Evolutionary conservation across 2,888 invertebrate species (phyloP).

Genomic region (Hesperia comma): DNA sequence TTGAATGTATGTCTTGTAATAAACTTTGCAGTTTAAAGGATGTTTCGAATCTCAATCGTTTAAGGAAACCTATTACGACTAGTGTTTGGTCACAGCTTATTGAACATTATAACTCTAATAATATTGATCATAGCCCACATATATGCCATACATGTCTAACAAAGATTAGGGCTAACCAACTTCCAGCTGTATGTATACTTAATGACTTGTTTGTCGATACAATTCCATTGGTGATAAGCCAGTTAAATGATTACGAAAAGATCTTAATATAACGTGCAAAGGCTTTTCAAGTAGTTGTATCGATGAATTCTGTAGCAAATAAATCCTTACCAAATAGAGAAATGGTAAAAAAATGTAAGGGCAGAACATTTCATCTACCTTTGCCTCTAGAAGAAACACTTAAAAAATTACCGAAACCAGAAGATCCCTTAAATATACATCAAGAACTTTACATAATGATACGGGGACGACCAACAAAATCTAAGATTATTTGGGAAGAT

Average conservation of each 20-base stretch:
- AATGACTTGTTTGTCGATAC: neutral
- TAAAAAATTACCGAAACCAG: slow-evolving; percentile 49
- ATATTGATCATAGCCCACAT: too few relatives aligned
- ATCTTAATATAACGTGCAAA: slow-evolving; percentile 47
- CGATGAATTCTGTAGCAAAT: slow-evolving; percentile 52
- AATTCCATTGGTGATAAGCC: slow-evolving; percentile 16
- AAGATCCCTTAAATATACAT: too few relatives aligned
- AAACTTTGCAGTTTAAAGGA: too few relatives aligned
- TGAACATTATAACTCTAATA: too few relatives aligned
- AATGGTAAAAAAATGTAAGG: slow-evolving; percentile 44
- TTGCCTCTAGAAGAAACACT: slow-evolving; percentile 54
- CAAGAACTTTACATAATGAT: slow-evolving; percentile 44
- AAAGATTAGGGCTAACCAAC: too few relatives aligned
- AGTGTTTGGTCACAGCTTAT: too few relatives aligned
- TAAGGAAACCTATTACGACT: too few relatives aligned
- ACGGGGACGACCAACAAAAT: slow-evolving; percentile 39
- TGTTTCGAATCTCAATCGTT: too few relatives aligned
- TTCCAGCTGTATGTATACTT: too few relatives aligned
- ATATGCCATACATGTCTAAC: too few relatives aligned
- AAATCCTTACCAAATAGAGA: slow-evolving; percentile 47
- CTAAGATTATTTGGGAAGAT: too few relatives aligned
- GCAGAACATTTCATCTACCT: slow-evolving; percentile 52
- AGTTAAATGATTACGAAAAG: slow-evolving; percentile 36
- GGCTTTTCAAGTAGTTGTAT: slow-evolving; percentile 54
- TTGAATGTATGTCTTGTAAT: too few relatives aligned